Percentiles rank a stretch among this genome's conserved stretches.
Evolutionary conservation across 2,888 invertebrate species (phyloP).

Genomic region (Cyaniris semiargus): DNA sequence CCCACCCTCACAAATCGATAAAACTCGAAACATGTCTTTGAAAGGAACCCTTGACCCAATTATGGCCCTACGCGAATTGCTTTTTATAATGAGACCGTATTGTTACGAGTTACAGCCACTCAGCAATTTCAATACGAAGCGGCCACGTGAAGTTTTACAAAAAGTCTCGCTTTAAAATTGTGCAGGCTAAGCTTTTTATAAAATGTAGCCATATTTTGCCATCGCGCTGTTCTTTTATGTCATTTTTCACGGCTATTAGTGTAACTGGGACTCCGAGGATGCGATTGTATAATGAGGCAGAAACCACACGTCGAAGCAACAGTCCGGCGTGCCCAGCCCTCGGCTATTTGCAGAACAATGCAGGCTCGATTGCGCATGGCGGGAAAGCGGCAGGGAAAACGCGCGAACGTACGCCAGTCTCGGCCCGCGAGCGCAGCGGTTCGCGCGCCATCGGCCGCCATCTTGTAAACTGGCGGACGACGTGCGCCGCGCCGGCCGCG

Average conservation of each 20-base stretch:
- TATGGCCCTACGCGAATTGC: slow-evolving; percentile 4
- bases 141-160: slow-evolving; percentile 1
- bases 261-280: slow-evolving; percentile 12
- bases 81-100: slow-evolving; percentile 12
- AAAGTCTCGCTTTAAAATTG: not conserved
- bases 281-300: slow-evolving; percentile 35
- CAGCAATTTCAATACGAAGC: not conserved
- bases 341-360: slow-evolving; percentile 77
- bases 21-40: slow-evolving; percentile 33
- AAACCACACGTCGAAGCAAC: slow-evolving; percentile 48
- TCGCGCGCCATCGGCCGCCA: slow-evolving; percentile 68
- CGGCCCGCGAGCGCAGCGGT: slow-evolving; percentile 71
- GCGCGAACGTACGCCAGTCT: slow-evolving; percentile 73
- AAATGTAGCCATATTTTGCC: not conserved
- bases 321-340: slow-evolving; percentile 68
- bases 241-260: slow-evolving; percentile 19
- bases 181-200: not conserved
- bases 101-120: not conserved
- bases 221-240: not conserved
- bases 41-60: slow-evolving; percentile 30
- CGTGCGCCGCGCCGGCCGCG: slow-evolving; percentile 74
- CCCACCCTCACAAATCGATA: not conserved
- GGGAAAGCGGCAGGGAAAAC: slow-evolving; percentile 67
- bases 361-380: slow-evolving; percentile 76
- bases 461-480: slow-evolving; percentile 76